Evolutionary conservation across 2,888 invertebrate species (phyloP).

Genomic region (Lissocephala sabroskyi): DNA sequence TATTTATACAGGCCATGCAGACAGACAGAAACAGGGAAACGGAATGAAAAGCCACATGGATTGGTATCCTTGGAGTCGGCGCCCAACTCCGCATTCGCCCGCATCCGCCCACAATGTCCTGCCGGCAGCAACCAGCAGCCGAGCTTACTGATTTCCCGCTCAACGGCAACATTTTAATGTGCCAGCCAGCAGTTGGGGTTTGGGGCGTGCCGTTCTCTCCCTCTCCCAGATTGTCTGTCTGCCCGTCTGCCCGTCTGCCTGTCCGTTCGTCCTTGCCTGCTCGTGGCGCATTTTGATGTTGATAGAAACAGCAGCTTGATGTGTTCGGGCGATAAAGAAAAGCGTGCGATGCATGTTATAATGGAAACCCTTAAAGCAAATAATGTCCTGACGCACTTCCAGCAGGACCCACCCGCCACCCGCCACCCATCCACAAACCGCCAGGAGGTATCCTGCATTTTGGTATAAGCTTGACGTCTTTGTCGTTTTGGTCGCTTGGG

Average conservation of each 20-base stretch:
- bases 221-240: too few species aligned
- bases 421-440: too few species aligned
- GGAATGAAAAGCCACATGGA: too few species aligned
- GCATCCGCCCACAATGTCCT: too few species aligned
- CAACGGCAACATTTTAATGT: constrained; percentile 54
- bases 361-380: constrained; percentile 63
- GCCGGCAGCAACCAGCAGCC: constrained; percentile 1
- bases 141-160: constrained; percentile 8
- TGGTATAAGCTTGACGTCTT: background rate
- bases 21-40: constrained; percentile 6
- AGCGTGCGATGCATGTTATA: constrained; percentile 60
- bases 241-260: background rate
- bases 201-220: constrained; percentile 9
- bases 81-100: too few species aligned
- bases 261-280: background rate
- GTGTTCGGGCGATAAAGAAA: constrained; percentile 50
- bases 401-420: too few species aligned
- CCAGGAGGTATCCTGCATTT: too few species aligned
- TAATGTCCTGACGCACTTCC: constrained; percentile 35
- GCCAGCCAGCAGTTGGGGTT: constrained; percentile 34
- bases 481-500: too few species aligned
- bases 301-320: constrained; percentile 49
- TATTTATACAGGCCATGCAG: constrained; percentile 43
- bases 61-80: too few species aligned
- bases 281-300: constrained; percentile 43